Conservation (phyloP, 2,797 vertebrate genomes). For the Rhynchotus rufescens region DNA sequence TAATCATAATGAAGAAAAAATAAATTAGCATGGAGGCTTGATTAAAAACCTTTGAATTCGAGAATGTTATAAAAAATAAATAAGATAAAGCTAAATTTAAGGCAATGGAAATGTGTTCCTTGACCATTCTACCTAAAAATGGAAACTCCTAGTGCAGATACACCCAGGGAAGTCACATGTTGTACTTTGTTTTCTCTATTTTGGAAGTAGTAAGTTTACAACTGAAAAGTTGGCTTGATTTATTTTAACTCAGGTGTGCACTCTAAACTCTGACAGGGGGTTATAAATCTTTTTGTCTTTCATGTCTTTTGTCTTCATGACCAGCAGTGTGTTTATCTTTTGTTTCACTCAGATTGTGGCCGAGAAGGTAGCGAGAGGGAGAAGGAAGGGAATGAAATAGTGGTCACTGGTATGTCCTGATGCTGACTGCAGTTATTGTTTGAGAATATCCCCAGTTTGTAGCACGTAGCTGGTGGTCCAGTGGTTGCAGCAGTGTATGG, state of each 20-base stretch:
- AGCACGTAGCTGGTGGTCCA: conserved; percentile 12
- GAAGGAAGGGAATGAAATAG: not conserved
- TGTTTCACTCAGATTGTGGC: not conserved
- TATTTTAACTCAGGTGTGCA: not conserved
- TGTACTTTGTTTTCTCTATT: not conserved
- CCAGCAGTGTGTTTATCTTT: not conserved
- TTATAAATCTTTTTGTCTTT: not conserved
- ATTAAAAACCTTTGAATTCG: not conserved
- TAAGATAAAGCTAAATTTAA: not conserved
- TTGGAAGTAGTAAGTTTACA: not conserved
- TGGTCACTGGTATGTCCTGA: not conserved
- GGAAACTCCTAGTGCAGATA: not conserved
- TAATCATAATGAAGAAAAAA: not conserved
- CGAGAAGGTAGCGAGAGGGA: not conserved
- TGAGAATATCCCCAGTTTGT: not conserved
- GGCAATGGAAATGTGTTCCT: not conserved
- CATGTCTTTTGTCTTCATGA: not conserved
- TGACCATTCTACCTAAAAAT: not conserved
- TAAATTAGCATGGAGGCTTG: not conserved
- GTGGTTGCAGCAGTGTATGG: not conserved
- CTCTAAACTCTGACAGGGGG: not conserved
- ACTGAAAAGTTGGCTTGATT: not conserved
- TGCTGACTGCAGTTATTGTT: not conserved
- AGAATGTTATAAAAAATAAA: not conserved
- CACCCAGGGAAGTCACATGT: not conserved